Evolutionary conservation across 2,797 vertebrate genomes (phyloP), one percentile per base, ranked within the genome.

Genomic region (Cichlasoma orientale): DNA sequence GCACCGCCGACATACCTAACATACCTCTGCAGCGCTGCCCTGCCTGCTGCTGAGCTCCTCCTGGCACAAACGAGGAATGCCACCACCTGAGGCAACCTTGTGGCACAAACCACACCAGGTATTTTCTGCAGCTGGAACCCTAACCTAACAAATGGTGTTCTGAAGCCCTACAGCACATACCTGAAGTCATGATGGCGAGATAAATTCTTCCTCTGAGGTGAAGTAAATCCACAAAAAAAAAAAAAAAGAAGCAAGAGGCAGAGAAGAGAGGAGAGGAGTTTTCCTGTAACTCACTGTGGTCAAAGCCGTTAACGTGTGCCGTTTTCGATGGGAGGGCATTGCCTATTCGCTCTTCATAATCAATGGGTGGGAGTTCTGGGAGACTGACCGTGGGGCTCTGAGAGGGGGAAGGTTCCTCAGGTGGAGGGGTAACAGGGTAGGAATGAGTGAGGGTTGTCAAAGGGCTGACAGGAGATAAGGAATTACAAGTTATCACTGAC

Each of bases 261-360:
- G 16, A 41, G n/a, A 73, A 11, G 14, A 58, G 29, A 13, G 27
- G 14, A 19, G 41, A 59, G 18, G 31, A 47, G 19, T 7, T 56
- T 13, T 10, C 2, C 9, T 7, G 82, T n/a, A 27, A 92, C 95
- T 94, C 86, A 96, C 96, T 36, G 44, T 86, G 79, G 77, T 90
- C 84, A 1, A 89, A 36, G 53, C 89, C 82, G 41, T 93, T 92
- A 6, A 89, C 56, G 29, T 83, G 41, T 7, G 44, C 41, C 69
- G 83, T 52, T 86, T 92, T 82, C 16, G 4, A 31, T 44, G 29
- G 55, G 21, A 38, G 4, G 38, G 27, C 33, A 0, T 75, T 74
- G 16, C 57, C 38, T n/a, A 52, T 29, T 27, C 33, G 82, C 59
- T 80, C 82, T 5, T 87, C 80, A 75, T 95, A 94, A 70, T 96